phyloP scores from a whole-genome alignment of 2,113 vertebrate genomes.

The Echinops telfairi region DNA sequence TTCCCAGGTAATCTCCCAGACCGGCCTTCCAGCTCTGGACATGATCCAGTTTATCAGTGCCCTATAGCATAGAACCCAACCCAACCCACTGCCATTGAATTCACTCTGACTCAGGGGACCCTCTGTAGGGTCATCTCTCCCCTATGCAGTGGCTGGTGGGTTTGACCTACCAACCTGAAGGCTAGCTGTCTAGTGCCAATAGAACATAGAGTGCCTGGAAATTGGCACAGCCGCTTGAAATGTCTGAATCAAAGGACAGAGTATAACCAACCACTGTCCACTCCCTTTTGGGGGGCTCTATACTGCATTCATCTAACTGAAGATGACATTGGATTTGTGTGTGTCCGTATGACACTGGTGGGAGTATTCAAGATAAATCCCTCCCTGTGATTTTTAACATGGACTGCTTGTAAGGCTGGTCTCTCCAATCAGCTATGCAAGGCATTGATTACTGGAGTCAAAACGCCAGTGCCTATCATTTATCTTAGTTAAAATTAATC shows the following conservation, averaged over 20 bases:
- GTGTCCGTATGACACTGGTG: not conserved
- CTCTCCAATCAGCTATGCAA: constrained; percentile 5
- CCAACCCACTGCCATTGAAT: too few relatives aligned
- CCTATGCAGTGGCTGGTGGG: too few relatives aligned
- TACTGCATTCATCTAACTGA: not conserved
- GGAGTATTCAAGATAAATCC: not conserved
- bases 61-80: not conserved
- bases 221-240: not conserved
- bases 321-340: not conserved
- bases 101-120: too few relatives aligned
- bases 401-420: constrained; percentile 13
- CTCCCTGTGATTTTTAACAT: not conserved
- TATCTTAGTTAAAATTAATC: constrained; percentile 69
- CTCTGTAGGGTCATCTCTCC: too few relatives aligned
- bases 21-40: not conserved
- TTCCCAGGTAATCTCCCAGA: not conserved
- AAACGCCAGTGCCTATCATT: constrained; percentile 46
- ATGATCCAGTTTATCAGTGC: not conserved
- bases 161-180: too few relatives aligned
- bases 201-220: not conserved
- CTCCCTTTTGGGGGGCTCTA: too few relatives aligned
- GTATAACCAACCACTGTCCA: too few relatives aligned
- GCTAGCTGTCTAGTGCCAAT: too few relatives aligned
- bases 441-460: constrained; percentile 63
- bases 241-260: too few relatives aligned